Base-by-base conservation (phyloP, 2,113 vertebrate genomes). In the Anas platyrhynchos region DNA sequence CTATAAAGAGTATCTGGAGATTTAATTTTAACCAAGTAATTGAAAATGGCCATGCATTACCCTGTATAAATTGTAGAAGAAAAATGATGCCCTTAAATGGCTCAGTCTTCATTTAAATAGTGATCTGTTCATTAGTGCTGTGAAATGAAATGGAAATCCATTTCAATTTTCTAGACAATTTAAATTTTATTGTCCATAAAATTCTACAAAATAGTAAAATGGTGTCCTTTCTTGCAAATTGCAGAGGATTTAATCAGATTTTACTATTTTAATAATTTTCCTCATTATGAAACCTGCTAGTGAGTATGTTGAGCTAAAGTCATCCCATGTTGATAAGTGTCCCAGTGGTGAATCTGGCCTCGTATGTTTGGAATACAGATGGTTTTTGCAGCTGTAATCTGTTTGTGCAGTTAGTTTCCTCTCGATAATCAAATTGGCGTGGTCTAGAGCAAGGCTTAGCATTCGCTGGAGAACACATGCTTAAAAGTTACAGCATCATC, bases 121-220 rank as follows among this genome's bases (percentile, higher is more conserved):
- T 91, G 97, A 97, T 96, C 86, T 96, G 88, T 97, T 97, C 93
- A 97, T 97, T 97, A 97, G 93, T 91, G 89, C 79, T 95, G 77
- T 86, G 93, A 96, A 97, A 96, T 94, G 71, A 97, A 97, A 97
- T 96, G 83, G 94, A 97, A 97, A 96, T 96, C 82, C 83, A 96
- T 97, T 97, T 96, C 84, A 97, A 93, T 97, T 95, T 97, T 96
- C 95, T 93, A 93, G 94, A 92, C 94, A 94, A 86, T 88, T 89
- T 91, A 95, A 94, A 94, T 96, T 93, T 96, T 96, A 96, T 96
- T 95, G 92, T 93, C 92, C 93, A 94, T 97, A 97, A 97, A 95
- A 91, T 96, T 91, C 89, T 82, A 68, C 84, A 94, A 96, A 95
- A 80, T 32, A 86, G 69, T 80, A 77, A 55, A 87, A 48, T 41